These are phyloP conservation scores for Mionectes macconnelli DNA, from an alignment of 2,113 vertebrate genomes.

Conservation along the genomic window DNA sequence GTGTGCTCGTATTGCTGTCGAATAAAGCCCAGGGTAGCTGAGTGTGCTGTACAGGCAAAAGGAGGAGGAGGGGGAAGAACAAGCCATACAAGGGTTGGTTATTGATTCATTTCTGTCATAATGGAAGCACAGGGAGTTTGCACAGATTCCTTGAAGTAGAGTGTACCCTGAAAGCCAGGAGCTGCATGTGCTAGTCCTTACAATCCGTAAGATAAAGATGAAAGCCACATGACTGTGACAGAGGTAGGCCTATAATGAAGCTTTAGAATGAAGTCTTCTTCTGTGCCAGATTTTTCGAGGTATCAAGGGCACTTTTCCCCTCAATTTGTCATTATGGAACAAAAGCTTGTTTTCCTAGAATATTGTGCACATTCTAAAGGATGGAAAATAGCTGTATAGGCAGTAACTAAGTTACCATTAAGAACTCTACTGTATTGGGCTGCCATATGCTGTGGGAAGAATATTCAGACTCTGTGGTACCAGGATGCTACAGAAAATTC, in stretches of 20 bases:
- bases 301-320: not conserved
- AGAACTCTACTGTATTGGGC: not conserved
- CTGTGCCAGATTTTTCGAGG: conserved; percentile 36
- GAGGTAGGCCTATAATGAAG: conserved; percentile 43
- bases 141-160: not conserved
- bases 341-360: conserved; percentile 23
- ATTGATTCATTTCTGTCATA: not conserved
- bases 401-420: not conserved
- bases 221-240: conserved; percentile 46
- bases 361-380: conserved; percentile 7
- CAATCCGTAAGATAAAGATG: not conserved
- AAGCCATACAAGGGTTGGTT: not conserved
- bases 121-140: conserved; percentile 8
- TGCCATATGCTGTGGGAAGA: not conserved
- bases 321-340: not conserved
- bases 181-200: not conserved
- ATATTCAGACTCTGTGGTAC: not conserved
- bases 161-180: not conserved
- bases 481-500: conserved; percentile 11
- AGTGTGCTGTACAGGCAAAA: not conserved
- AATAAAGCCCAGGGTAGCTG: not conserved
- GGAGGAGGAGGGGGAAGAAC: not conserved
- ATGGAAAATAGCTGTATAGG: not conserved
- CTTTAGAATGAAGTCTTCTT: not conserved
- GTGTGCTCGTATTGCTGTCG: conserved; percentile 5